Base-by-base conservation (phyloP, 2,888 invertebrate genomes). In the Agelastica alni region DNA sequence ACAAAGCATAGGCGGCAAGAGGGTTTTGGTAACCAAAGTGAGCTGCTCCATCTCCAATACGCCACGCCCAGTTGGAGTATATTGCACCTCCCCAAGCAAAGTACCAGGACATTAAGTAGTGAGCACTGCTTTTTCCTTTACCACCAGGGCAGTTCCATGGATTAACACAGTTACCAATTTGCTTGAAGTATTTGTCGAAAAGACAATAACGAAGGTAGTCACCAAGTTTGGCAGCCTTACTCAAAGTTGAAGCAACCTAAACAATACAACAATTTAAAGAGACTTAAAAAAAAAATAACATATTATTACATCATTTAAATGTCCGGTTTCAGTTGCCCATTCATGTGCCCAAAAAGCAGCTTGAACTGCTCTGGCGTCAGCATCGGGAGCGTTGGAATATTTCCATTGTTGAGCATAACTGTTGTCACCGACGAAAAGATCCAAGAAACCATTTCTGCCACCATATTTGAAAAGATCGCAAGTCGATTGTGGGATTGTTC, bases 11-110 rank as follows among this genome's bases (percentile, higher is more conserved):
- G 6, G 67, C 67, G 4, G 65, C 49, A 37, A 67, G 44, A 20
- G 66, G 66, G 43, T 66, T 66, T 49, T 66, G 66, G 55, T 66
- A 66, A 41, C 64, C 66, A 32, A 65, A 62, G 49, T 66, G 65
- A 54, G 65, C 55, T 32, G 64, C 46, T 41, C 64, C 63, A 61
- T 65, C 65, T 58, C 62, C 65, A 44, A 66, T 65, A 42, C 66
- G 58, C 66, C 66, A 66, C 5, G 66, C 59, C 66, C 66, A 66
- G 26, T 59, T 61, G 13, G 55, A 51, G 30, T 59, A 57, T 34
- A 64, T 51, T 2, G 66, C 53, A 34, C 64, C 66, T 36, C 66
- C 67, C 65, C 65, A 65, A 12, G 62, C 62, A 14, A 59, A 59
- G 54, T 64, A 64, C 65, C 67, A 67, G 5, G 59, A 60, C 43